A percentile compares a stretch with the other conserved stretches of the same genome.
These are phyloP conservation scores for Orbicella faveolata DNA, from an alignment of 64 coral and sea anemone genomes.

Conservation along the genomic window DNA sequence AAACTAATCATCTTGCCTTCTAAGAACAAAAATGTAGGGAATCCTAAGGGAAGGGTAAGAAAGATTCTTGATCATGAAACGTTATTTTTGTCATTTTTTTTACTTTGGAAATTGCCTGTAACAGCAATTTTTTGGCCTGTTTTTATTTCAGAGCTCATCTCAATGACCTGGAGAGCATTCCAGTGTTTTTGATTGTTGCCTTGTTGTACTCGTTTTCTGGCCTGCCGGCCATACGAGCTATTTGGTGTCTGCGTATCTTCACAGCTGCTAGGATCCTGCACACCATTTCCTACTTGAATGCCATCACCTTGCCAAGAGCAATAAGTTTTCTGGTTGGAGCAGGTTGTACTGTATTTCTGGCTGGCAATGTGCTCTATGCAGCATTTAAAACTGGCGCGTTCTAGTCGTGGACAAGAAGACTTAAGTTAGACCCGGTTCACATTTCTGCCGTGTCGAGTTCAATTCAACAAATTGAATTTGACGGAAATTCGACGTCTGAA, in stretches of 20 bases:
- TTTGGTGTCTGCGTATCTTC: constrained; percentile 75
- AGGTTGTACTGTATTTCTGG: constrained; percentile 23
- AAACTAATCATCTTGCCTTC: too few relatives aligned
- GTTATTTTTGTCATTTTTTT: too few relatives aligned
- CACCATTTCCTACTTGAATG: constrained; percentile 62
- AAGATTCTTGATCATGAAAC: too few relatives aligned
- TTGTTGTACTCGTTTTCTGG: constrained; percentile 45
- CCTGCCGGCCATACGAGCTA: constrained; percentile 33
- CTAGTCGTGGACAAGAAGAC: too few relatives aligned
- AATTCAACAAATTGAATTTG: too few relatives aligned
- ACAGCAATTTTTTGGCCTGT: not conserved
- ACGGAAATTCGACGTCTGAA: too few relatives aligned
- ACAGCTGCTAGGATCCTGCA: constrained; percentile 50
- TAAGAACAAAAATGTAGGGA: too few relatives aligned
- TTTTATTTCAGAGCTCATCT: constrained; percentile 55
- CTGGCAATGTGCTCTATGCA: constrained; percentile 28
- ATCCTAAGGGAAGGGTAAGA: too few relatives aligned
- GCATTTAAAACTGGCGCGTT: not conserved
- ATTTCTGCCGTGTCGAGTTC: too few relatives aligned
- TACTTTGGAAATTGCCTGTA: not conserved
- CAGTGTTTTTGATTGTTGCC: constrained; percentile 55
- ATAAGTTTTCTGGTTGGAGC: not conserved
- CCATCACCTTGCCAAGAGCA: not conserved
- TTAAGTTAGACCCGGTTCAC: too few relatives aligned
- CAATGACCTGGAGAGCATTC: constrained; percentile 79